Evolutionary conservation across 2,113 vertebrate species (phyloP), one percentile per base, ranked within the genome.

Genomic region (Morone chrysops): DNA sequence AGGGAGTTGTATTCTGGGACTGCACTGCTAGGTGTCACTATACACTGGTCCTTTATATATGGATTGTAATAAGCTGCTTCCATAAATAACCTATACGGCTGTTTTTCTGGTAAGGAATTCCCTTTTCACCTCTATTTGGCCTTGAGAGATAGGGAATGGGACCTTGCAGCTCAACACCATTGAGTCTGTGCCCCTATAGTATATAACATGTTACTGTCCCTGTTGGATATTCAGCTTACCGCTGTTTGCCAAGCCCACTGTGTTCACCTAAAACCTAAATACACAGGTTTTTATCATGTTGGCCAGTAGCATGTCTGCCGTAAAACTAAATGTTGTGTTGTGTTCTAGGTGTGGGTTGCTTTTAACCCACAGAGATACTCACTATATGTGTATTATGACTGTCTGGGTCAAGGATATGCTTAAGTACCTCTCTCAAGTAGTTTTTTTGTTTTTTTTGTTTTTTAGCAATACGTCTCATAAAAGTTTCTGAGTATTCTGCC

Each of bases 111-210:
- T 31, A 82, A 84, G 78, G 71, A 47, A 83, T 84, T 83, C 43
- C 69, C 51, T 83, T 78, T 66, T 57, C 82, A 73, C 80, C 77
- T 86, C 56, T 18, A 10, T 81, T 78, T 81, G 70, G 70, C 70
- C 80, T 79, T 81, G 73, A 67, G 56, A 72, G 61, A 57, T 43
- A n/a, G 31, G 8, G 63, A 60, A 53, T 51, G 63, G 50, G 59
- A 67, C 76, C 79, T 75, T 62, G 69, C 76, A 56, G 76, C 76
- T 80, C 57, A 9, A 5, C 45, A 43, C 57, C 0, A 9, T 76
- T 16, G 53, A 67, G 69, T 66, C 41, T 12, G 16, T 67, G 67
- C 25, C 78, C 73, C 65, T 25, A 57, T 14, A 70, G 50, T 50
- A 70, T 67, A 38, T 16, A 67, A 45, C 69, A 57, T 48, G 62